Percentiles rank a stretch among this genome's conserved stretches.
Conservation (phyloP, 2,797 vertebrate species). For the Distichodus sexfasciatus region DNA sequence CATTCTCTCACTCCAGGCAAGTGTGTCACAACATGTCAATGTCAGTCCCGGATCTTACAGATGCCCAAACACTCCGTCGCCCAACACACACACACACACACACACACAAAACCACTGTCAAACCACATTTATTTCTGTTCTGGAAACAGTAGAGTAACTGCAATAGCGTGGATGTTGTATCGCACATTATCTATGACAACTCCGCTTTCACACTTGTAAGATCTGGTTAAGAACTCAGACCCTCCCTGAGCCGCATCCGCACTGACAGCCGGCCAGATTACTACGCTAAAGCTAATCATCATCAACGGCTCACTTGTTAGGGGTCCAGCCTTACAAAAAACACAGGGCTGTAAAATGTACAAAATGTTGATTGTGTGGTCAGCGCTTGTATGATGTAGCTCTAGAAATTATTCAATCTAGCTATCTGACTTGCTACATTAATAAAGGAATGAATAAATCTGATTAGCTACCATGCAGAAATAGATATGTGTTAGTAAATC, state of each 20-base stretch:
- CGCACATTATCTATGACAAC: conserved; percentile 69
- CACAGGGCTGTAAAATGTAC: too few species aligned
- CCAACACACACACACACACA: conserved; percentile 37
- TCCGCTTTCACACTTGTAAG: conserved; percentile 55
- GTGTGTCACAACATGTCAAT: conserved; percentile 51
- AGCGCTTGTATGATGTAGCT: too few species aligned
- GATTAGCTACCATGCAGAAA: too few species aligned
- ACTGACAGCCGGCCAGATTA: background rate
- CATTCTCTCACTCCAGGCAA: conserved; percentile 37
- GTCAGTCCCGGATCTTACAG: conserved; percentile 32
- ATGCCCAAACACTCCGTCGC: conserved; percentile 37
- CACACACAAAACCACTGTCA: conserved; percentile 56
- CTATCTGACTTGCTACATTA: too few species aligned
- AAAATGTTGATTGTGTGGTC: too few species aligned
- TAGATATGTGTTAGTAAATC: too few species aligned
- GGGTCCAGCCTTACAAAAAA: too few species aligned
- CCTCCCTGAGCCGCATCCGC: background rate
- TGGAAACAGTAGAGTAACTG: conserved; percentile 62
- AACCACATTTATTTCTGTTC: conserved; percentile 61
- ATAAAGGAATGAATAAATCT: too few species aligned
- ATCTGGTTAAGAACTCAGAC: conserved; percentile 22
- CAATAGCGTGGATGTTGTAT: conserved; percentile 65
- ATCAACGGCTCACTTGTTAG: background rate
- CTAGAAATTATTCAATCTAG: too few species aligned
- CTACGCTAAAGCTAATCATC: conserved; percentile 11